phyloP scores from a whole-genome alignment of 2,888 invertebrate genomes.

The Oxyteleia sp. region DNA sequence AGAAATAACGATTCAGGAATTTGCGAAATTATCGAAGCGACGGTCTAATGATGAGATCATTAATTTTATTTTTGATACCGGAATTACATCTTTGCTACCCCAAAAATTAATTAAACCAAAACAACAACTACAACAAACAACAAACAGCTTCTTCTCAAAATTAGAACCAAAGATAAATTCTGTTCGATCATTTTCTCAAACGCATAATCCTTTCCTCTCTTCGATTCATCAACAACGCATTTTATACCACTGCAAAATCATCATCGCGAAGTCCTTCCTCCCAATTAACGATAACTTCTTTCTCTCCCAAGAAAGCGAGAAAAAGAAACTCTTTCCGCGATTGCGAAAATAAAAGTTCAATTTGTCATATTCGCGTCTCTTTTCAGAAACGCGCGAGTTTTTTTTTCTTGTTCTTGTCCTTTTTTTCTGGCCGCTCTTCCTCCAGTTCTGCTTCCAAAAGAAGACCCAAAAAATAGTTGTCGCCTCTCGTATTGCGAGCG shows the following conservation, averaged over 20 bases:
- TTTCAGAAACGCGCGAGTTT: neutral
- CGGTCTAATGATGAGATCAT: too few relatives aligned
- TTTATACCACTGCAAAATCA: neutral
- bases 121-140: too few relatives aligned
- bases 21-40: too few relatives aligned
- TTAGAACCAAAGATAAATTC: too few relatives aligned
- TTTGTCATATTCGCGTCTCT: conserved; percentile 8
- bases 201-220: neutral
- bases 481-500: conserved; percentile 49
- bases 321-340: neutral
- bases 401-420: neutral
- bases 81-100: too few relatives aligned
- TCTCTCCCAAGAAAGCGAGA: neutral
- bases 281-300: neutral
- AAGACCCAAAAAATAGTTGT: conserved; percentile 50
- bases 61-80: too few relatives aligned
- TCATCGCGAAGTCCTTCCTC: neutral
- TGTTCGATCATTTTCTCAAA: too few relatives aligned
- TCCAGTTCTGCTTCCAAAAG: neutral
- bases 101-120: too few relatives aligned
- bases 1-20: too few relatives aligned
- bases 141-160: too few relatives aligned
- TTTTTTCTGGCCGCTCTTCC: too few relatives aligned
- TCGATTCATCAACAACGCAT: neutral
- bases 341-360: conserved; percentile 1